phyloP scores from a whole-genome alignment of 2,113 vertebrate genomes.

The Phaethon lepturus region DNA sequence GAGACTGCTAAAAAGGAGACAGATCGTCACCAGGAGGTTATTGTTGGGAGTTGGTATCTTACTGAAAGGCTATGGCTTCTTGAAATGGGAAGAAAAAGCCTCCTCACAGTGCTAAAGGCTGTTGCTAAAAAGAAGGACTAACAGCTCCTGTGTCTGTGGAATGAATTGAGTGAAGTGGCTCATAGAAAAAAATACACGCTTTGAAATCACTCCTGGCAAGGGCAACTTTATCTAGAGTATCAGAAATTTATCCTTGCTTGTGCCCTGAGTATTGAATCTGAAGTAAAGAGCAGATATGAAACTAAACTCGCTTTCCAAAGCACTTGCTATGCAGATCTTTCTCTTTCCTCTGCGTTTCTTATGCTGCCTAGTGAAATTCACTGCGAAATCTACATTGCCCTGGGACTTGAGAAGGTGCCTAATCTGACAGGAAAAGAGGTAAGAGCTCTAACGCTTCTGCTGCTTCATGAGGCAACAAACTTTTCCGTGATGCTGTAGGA shows the following conservation, averaged over 20 bases:
- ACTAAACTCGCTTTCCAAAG: background rate
- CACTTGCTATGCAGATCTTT: background rate
- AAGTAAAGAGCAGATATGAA: background rate
- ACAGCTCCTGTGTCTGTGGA: background rate
- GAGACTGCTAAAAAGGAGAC: background rate
- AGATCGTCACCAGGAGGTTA: background rate
- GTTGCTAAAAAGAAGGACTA: background rate
- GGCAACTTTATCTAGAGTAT: background rate
- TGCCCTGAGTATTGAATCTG: background rate
- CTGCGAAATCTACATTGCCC: background rate
- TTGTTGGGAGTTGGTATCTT: background rate
- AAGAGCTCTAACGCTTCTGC: background rate
- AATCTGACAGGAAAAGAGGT: background rate
- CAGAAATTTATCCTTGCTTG: background rate
- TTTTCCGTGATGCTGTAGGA: background rate
- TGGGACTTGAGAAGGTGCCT: background rate
- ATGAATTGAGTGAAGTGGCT: background rate
- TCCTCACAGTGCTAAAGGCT: background rate
- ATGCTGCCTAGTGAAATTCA: background rate
- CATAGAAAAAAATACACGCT: rapidly evolving
- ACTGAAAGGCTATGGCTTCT: background rate
- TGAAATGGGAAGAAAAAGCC: background rate
- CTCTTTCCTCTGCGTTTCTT: background rate
- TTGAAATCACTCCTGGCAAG: background rate
- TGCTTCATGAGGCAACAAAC: background rate